These are phyloP conservation scores for Synergus umbraculus DNA, from an alignment of 2,888 invertebrate species.

Conservation along the genomic window DNA sequence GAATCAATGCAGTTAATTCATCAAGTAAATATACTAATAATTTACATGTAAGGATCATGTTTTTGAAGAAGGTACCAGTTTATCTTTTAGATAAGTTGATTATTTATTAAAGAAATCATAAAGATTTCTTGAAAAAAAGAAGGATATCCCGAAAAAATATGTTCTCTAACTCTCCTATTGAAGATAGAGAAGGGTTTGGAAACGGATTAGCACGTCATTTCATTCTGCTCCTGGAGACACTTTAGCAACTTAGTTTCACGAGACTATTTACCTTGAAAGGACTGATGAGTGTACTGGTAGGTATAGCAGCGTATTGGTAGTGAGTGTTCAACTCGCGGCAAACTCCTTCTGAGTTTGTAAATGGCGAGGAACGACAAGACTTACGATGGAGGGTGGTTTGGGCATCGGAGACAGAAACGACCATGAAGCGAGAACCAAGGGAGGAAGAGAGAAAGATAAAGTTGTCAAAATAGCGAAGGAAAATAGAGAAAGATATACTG, in stretches of 20 bases:
- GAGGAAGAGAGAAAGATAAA: slow-evolving; percentile 28
- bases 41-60: too few species aligned
- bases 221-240: slow-evolving; percentile 46
- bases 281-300: slow-evolving; percentile 52
- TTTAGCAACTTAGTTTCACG: slow-evolving; percentile 55
- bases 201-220: slow-evolving; percentile 54
- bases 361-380: slow-evolving; percentile 44
- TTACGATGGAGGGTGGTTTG: slow-evolving; percentile 17
- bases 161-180: neutral
- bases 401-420: slow-evolving; percentile 29
- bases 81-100: too few species aligned
- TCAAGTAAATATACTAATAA: too few species aligned
- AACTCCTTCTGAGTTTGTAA: slow-evolving; percentile 58
- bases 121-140: too few species aligned
- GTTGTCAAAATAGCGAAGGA: slow-evolving; percentile 45
- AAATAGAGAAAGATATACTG: slow-evolving; percentile 45
- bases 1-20: neutral
- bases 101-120: too few species aligned
- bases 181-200: neutral
- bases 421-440: slow-evolving; percentile 35
- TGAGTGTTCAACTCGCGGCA: slow-evolving; percentile 54
- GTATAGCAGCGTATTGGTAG: slow-evolving; percentile 47
- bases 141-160: too few species aligned
- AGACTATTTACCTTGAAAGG: slow-evolving; percentile 53
- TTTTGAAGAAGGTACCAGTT: too few species aligned